Percentiles rank a stretch among this genome's conserved stretches.
These are phyloP conservation scores for Takifugu rubripes DNA, from an alignment of 2,797 vertebrate genomes.

Conservation along the genomic window DNA sequence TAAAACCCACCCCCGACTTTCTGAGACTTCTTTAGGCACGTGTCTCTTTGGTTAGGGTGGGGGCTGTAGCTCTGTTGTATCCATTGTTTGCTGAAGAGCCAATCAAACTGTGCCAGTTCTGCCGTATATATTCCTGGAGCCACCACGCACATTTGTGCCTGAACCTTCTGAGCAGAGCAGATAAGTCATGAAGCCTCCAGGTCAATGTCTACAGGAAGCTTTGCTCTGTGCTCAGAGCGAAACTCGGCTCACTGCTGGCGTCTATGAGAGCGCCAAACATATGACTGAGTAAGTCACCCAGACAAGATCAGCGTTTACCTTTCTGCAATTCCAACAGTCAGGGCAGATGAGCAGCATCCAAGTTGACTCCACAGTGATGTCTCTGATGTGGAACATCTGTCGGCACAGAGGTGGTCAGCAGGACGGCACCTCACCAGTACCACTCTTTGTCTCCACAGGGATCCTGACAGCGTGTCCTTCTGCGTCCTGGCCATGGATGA, in stretches of 20 bases:
- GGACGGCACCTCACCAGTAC: no score
- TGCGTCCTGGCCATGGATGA: conserved; percentile 81
- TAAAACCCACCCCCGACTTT: conserved; percentile 44
- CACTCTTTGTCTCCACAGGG: conserved; percentile 63
- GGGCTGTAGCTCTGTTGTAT: conserved; percentile 29
- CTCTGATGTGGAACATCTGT: no score
- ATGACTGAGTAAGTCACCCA: conserved; percentile 23
- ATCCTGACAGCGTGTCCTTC: conserved; percentile 88
- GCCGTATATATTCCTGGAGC: conserved; percentile 49
- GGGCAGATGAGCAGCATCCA: no score
- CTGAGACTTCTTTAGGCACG: conserved; percentile 69
- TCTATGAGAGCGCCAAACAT: conserved; percentile 92
- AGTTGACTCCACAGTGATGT: no score
- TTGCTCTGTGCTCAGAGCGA: conserved; percentile 82
- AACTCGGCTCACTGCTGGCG: conserved; percentile 86
- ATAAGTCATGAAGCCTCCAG: conserved; percentile 81
- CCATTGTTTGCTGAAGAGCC: conserved; percentile 61
- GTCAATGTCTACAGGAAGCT: conserved; percentile 83
- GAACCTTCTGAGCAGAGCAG: conserved; percentile 12
- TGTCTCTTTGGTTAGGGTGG: conserved; percentile 46
- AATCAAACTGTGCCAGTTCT: conserved; percentile 70
- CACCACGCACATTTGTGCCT: conserved; percentile 35
- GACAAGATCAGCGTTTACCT: no score
- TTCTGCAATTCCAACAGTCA: no score
- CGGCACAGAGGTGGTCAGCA: no score